phyloP scores from a whole-genome alignment of 2,888 invertebrate species.

The Melanchra persicariae region DNA sequence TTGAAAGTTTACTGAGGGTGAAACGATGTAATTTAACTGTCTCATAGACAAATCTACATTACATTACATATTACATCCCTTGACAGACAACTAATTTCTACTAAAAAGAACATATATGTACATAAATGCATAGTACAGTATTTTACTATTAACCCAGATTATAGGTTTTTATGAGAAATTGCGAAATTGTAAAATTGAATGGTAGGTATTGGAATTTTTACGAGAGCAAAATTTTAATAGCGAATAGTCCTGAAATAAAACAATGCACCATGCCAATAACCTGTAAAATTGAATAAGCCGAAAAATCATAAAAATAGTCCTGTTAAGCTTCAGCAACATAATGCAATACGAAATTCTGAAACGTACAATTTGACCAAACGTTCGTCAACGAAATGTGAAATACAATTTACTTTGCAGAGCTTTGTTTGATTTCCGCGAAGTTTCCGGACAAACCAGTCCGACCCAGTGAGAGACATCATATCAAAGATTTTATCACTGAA shows the following conservation, averaged over 20 bases:
- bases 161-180: too few species aligned
- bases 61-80: too few species aligned
- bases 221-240: not conserved
- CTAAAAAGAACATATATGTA: too few species aligned
- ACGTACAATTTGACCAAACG: constrained; percentile 24
- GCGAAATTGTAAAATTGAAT: too few species aligned
- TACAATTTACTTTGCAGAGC: constrained; percentile 27
- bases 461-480: constrained; percentile 19
- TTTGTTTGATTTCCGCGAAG: constrained; percentile 44
- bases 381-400: constrained; percentile 31
- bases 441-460: constrained; percentile 28
- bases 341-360: constrained; percentile 8
- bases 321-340: not conserved
- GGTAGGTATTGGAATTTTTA: too few species aligned
- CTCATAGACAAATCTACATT: too few species aligned
- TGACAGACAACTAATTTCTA: too few species aligned
- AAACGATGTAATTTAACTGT: not conserved
- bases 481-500: constrained; percentile 33
- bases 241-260: constrained; percentile 1
- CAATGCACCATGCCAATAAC: not conserved
- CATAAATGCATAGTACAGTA: not conserved
- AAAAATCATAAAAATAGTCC: not conserved
- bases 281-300: not conserved
- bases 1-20: not conserved
- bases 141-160: too few species aligned